phyloP scores from a whole-genome alignment of 2,888 invertebrate genomes.

The Mythimna vitellina region DNA sequence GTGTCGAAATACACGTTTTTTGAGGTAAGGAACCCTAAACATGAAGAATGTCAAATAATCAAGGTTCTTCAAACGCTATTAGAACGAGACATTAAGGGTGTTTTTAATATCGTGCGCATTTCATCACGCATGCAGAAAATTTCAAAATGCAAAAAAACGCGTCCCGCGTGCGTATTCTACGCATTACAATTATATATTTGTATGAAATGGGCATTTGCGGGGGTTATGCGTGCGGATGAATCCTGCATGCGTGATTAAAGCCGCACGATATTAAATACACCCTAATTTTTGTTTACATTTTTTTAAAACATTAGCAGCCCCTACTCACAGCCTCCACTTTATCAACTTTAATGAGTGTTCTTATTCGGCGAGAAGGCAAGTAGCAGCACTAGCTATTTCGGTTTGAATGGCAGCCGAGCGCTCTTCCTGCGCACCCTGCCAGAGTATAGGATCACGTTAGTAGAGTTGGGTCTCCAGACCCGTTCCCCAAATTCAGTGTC shows the following conservation, averaged over 20 bases:
- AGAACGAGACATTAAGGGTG: neutral
- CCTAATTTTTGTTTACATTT: neutral
- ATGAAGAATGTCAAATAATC: neutral
- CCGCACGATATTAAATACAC: too few species aligned
- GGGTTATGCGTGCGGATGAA: too few species aligned
- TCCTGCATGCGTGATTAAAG: too few species aligned
- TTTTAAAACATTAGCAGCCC: neutral
- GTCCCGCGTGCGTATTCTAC: too few species aligned
- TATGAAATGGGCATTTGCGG: too few species aligned
- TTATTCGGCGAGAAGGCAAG: slow-evolving; percentile 23
- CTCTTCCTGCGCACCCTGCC: slow-evolving; percentile 76
- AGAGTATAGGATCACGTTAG: slow-evolving; percentile 44
- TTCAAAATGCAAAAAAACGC: too few species aligned
- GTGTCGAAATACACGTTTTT: too few species aligned
- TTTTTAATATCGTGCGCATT: too few species aligned
- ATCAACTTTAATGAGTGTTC: slow-evolving; percentile 15
- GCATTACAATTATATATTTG: too few species aligned
- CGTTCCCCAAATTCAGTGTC: slow-evolving; percentile 17
- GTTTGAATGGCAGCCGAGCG: slow-evolving; percentile 77
- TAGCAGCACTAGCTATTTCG: slow-evolving; percentile 75
- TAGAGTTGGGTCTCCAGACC: slow-evolving; percentile 21
- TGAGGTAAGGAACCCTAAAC: too few species aligned
- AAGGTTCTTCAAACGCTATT: neutral
- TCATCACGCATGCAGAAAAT: too few species aligned
- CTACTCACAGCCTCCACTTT: neutral